Base-by-base conservation (phyloP, 2,888 invertebrate species). In the Melieria crassipennis region DNA sequence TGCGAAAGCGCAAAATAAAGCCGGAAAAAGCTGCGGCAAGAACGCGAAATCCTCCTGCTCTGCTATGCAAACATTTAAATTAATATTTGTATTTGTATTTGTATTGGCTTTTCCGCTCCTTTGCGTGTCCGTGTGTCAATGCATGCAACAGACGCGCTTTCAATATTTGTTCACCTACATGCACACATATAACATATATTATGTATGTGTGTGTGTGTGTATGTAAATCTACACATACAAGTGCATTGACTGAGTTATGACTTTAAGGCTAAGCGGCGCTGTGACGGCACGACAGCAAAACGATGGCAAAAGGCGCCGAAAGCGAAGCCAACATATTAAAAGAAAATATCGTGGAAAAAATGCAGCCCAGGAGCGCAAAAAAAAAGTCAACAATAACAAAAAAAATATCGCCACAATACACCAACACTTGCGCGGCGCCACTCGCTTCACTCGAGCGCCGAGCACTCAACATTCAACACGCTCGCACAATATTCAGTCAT, bases 281-380 rank as follows among this genome's bases (percentile, higher is more conserved):
- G 70, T 73, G 74, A 75, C 55, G 43, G n/a, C 7, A 30, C 30
- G 43, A 42, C 45, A 67, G 45, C 16, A 5, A 46, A 63, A 57
- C 6, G 30, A 70, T 47, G 56, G 13, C 3, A 48, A 67, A 69
- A 67, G 67, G 66, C 71, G 72, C 69, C 66, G 69, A 73, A 70
- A 70, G 61, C 64, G 71, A 65, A 71, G 68, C 64, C 72, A 75
- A 76, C 72, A 76, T 67, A 74, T 76, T 74, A 73, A 64, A 70
- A 63, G 72, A 30, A 30, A 30, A 30, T 30, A 30, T 30, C 30
- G 30, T 30, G 30, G 30, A 30, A 30, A 30, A 30, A 30, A 30
- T 2, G 30, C 30, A 30, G 30, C 30, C 30, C 3, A 3, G 30
- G 30, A 30, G 30, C 30, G 30, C 30, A 30, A 30, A 30, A 30